phyloP scores from a whole-genome alignment of 2,113 vertebrate species.

The Platichthys stellatus region DNA sequence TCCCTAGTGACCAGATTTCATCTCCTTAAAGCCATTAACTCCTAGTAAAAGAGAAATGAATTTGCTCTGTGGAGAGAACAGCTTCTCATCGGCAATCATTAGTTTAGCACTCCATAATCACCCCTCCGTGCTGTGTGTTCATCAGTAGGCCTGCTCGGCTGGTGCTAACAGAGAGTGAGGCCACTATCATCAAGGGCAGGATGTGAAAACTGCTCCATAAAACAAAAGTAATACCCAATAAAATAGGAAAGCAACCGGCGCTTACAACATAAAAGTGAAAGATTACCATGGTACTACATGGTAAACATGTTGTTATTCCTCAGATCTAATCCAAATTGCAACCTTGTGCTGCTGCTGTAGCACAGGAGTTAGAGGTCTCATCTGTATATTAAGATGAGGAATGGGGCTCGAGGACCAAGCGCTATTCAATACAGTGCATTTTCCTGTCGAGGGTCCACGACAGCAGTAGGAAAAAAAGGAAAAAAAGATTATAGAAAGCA shows the following conservation, averaged over 20 bases:
- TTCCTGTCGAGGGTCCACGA: constrained; percentile 63
- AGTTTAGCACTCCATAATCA: constrained; percentile 80
- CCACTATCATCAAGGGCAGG: constrained; percentile 76
- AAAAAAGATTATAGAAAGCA: constrained; percentile 62
- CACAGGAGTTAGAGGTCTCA: constrained; percentile 54
- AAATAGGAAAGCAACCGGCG: constrained; percentile 78
- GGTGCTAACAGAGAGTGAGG: constrained; percentile 67
- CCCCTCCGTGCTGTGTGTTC: constrained; percentile 69
- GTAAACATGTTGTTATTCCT: constrained; percentile 79
- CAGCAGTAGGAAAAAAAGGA: constrained; percentile 49
- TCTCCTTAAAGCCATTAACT: constrained; percentile 80
- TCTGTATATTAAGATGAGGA: constrained; percentile 71
- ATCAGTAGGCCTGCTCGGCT: constrained; percentile 60
- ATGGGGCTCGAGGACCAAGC: constrained; percentile 61
- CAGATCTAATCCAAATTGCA: constrained; percentile 72
- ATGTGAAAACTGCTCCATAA: constrained; percentile 82
- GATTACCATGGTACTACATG: constrained; percentile 69
- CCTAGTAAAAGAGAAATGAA: constrained; percentile 76
- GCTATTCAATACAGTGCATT: constrained; percentile 65
- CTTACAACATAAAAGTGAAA: constrained; percentile 79
- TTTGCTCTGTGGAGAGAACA: constrained; percentile 70
- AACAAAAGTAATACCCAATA: constrained; percentile 84
- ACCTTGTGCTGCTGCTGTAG: constrained; percentile 69
- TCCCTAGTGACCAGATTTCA: constrained; percentile 72
- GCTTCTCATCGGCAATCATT: constrained; percentile 78